Conservation (phyloP, 2,888 invertebrate species). For the Drosophila paramelanica region DNA sequence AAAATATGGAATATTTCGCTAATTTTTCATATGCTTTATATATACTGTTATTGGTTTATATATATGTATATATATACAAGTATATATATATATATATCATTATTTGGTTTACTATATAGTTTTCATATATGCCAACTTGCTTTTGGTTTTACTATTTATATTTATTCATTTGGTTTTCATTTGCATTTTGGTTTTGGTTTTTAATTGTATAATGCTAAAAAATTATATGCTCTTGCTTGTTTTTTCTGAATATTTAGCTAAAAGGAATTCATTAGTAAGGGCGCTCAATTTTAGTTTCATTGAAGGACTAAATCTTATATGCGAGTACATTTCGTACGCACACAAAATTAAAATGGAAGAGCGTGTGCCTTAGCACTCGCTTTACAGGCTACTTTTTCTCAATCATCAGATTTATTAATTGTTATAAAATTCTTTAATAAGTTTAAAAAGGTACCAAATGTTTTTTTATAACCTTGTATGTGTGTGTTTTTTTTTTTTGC, state of each 20-base stretch:
- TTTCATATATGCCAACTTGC: conserved; percentile 60
- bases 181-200: conserved; percentile 38
- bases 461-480: conserved; percentile 63
- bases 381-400: conserved; percentile 72
- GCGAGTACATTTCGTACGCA: conserved; percentile 11
- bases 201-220: conserved; percentile 77
- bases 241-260: conserved; percentile 83
- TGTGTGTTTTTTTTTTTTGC: conserved; percentile 7
- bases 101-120: conserved; percentile 69
- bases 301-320: conserved; percentile 66
- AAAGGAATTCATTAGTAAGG: conserved; percentile 83
- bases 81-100: conserved; percentile 54
- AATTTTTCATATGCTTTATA: conserved; percentile 60
- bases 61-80: conserved; percentile 51
- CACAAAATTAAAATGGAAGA: conserved; percentile 73
- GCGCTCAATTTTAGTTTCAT: conserved; percentile 72
- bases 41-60: conserved; percentile 46
- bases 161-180: conserved; percentile 47
- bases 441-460: conserved; percentile 82
- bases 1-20: conserved; percentile 78
- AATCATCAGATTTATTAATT: conserved; percentile 46
- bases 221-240: conserved; percentile 73
- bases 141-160: conserved; percentile 58
- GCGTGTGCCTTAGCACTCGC: conserved; percentile 53
- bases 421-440: conserved; percentile 65